Conservation (phyloP, 2,888 invertebrate species). For the Gari tellinella region DNA sequence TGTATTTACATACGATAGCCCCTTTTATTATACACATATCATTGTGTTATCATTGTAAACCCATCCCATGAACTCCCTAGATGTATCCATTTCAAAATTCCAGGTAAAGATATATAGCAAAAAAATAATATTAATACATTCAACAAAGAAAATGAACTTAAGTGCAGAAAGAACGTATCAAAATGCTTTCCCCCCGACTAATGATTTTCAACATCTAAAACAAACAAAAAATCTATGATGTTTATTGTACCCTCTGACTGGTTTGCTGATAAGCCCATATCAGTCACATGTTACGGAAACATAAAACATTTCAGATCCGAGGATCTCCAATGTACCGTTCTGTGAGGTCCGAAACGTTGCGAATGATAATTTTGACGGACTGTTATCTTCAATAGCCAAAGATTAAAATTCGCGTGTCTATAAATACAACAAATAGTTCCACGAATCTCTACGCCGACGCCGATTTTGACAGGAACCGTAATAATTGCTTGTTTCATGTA, state of each 20-base stretch:
- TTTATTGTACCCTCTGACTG: background rate
- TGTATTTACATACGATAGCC: no score
- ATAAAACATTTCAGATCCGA: slow-evolving; percentile 42
- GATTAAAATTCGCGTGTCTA: slow-evolving; percentile 7
- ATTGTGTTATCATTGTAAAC: no score
- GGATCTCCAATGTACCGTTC: slow-evolving; percentile 25
- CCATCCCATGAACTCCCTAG: no score
- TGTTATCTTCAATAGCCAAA: slow-evolving; percentile 5
- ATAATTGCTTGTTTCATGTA: slow-evolving; percentile 15
- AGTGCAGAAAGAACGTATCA: background rate
- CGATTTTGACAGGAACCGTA: slow-evolving; percentile 34
- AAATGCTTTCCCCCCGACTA: background rate
- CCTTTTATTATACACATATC: no score
- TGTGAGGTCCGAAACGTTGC: slow-evolving; percentile 27
- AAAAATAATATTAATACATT: no score
- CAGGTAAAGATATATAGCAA: no score
- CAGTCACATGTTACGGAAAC: slow-evolving; percentile 15
- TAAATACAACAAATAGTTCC: slow-evolving; percentile 21
- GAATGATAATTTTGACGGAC: slow-evolving; percentile 1
- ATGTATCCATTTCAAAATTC: no score
- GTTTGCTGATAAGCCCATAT: slow-evolving; percentile 32
- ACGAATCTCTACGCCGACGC: slow-evolving; percentile 23
- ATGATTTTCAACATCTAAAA: background rate
- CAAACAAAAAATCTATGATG: background rate
- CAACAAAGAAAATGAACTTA: background rate